Percentiles rank a stretch among this genome's conserved stretches.
These are phyloP conservation scores for Danio rerio DNA, from an alignment of 2,113 vertebrate genomes.

Conservation along the genomic window DNA sequence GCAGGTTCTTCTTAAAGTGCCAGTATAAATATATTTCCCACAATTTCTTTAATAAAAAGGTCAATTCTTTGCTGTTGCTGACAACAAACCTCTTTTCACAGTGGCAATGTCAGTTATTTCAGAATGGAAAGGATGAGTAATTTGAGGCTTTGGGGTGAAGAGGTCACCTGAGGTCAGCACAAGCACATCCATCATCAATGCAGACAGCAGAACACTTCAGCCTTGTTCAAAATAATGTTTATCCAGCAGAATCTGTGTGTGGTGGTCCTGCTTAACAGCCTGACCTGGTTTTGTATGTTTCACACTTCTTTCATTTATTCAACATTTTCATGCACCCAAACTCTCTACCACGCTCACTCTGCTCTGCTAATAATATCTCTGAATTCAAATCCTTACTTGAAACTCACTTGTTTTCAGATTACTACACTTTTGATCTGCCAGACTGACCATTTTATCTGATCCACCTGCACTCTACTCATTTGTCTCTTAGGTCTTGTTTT, in stretches of 20 bases:
- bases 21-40: neutral
- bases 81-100: constrained; percentile 18
- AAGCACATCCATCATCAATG: constrained; percentile 66
- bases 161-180: constrained; percentile 63
- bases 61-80: neutral
- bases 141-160: constrained; percentile 48
- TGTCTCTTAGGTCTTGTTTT: too few relatives aligned
- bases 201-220: constrained; percentile 62
- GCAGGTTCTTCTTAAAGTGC: neutral
- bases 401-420: too few relatives aligned
- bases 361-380: too few relatives aligned
- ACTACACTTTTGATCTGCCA: too few relatives aligned
- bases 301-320: neutral
- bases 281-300: constrained; percentile 11
- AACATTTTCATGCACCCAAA: too few relatives aligned
- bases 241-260: constrained; percentile 45
- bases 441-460: too few relatives aligned
- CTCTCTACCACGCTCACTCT: too few relatives aligned
- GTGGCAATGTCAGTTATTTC: constrained; percentile 61
- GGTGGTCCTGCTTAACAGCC: constrained; percentile 13
- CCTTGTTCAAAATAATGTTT: constrained; percentile 53
- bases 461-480: too few relatives aligned
- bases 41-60: neutral
- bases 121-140: constrained; percentile 52
- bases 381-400: too few relatives aligned